These are phyloP conservation scores for Orycteropus afer DNA, from an alignment of 2,113 vertebrate species.

Conservation along the genomic window DNA sequence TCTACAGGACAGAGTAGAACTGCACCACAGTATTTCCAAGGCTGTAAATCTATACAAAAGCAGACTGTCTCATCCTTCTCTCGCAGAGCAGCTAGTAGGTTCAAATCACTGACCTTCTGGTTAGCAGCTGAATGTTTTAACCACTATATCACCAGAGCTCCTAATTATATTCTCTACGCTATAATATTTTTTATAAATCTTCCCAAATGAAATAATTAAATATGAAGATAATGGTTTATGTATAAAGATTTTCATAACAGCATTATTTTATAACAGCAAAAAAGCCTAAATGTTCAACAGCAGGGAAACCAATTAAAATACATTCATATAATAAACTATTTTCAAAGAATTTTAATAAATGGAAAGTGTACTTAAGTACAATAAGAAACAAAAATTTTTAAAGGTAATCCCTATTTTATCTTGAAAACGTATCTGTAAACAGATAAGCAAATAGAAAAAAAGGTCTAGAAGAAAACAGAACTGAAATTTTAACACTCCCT, in stretches of 20 bases:
- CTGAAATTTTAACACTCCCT: neutral
- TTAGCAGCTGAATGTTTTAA: too few species aligned
- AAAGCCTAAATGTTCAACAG: neutral
- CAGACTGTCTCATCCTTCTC: too few species aligned
- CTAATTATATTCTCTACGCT: slow-evolving; percentile 22
- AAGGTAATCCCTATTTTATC: neutral
- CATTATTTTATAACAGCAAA: slow-evolving; percentile 32
- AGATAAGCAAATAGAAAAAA: neutral
- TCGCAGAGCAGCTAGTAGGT: too few species aligned
- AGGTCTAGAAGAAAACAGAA: slow-evolving; percentile 6
- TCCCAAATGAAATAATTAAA: slow-evolving; percentile 53
- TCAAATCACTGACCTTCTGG: too few species aligned
- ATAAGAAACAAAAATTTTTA: slow-evolving; percentile 30
- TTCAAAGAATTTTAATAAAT: slow-evolving; percentile 43
- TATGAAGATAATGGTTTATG: neutral
- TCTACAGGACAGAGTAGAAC: too few species aligned
- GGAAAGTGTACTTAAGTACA: slow-evolving; percentile 7
- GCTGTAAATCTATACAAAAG: too few species aligned
- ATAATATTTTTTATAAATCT: slow-evolving; percentile 27
- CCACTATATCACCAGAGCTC: too few species aligned
- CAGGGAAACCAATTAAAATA: neutral
- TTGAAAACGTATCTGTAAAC: slow-evolving; percentile 35
- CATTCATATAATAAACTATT: neutral
- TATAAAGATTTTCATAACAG: neutral
- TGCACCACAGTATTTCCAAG: too few species aligned